Evolutionary conservation across 2,797 vertebrate genomes (phyloP), one percentile per base, ranked within the genome.

Genomic region (Microtus californicus): DNA sequence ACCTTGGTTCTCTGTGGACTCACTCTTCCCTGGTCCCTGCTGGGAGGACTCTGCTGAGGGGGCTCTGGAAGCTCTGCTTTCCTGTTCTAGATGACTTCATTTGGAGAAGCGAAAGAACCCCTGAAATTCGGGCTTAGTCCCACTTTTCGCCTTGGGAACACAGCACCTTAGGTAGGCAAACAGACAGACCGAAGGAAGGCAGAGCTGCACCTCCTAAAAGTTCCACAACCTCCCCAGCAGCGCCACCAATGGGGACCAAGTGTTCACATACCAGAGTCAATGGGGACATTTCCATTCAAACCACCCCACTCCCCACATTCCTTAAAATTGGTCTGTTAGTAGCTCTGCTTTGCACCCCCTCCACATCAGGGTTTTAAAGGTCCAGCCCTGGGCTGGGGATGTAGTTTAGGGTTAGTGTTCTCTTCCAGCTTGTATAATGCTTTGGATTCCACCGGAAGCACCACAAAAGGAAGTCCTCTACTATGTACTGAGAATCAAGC

Each of bases 1-100:
- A 80, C 73, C 29, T 93, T 77, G 86, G 10, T 94, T 94, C 43
- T 79, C 85, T 90, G 89, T 74, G 11, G 10, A 43, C 73, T 45
- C 2, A 76, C 74, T 29, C 74, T 76, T 29, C 12, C 27, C 74
- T 31, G 27, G 45, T 78, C 76, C 29, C 45, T 34, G 74, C 76
- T 48, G 45, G 19, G 76, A 78, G 45, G 29, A 19, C 8, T 51
- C 45, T 31, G 76, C 76, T 5, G 27, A 48, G 27, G 14, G 3
- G 74, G 74, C 43, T 31, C 74, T 13, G 1, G 12, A 43, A 45
- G 37, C 25, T 74, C 37, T 43, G 73, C 73, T 48, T 45, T 48
- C 14, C 45, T 45, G 45, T 31, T 31, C 27, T 77, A 48, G 43
- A 17, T 19, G 6, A 45, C 13, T 37, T 78, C 45, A 31, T 78